These are phyloP conservation scores for Drosophila ochracea DNA, from an alignment of 2,888 invertebrate genomes.

Conservation along the genomic window DNA sequence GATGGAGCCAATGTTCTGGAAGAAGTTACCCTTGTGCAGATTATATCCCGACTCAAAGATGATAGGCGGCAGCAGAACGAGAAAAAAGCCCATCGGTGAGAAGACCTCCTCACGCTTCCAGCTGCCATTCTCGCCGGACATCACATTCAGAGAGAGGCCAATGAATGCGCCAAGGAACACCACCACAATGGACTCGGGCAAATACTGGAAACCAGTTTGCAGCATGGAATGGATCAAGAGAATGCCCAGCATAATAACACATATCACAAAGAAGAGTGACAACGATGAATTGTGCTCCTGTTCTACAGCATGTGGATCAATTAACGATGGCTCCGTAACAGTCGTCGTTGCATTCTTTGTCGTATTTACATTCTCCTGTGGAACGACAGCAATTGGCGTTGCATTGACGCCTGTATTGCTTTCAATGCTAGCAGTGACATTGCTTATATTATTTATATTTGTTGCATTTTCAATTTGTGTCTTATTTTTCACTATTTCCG, in stretches of 20 bases:
- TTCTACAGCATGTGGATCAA: conserved; percentile 96
- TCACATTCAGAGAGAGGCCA: conserved; percentile 94
- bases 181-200: conserved; percentile 99
- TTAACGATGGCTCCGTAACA: conserved; percentile 92
- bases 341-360: conserved; percentile 85
- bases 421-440: conserved; percentile 6
- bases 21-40: conserved; percentile 98
- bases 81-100: conserved; percentile 98
- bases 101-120: conserved; percentile 99
- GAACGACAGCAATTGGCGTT: conserved; percentile 14
- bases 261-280: conserved; percentile 98
- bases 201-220: conserved; percentile 97
- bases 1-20: conserved; percentile 99
- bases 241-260: conserved; percentile 97
- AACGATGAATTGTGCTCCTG: conserved; percentile 98
- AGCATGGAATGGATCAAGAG: conserved; percentile 97
- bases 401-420: conserved; percentile 5
- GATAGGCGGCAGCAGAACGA: conserved; percentile 98
- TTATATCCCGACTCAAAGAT: conserved; percentile 99
- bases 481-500: conserved; percentile 7
- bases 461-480: conserved; percentile 5
- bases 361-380: conserved; percentile 22
- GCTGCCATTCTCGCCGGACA: conserved; percentile 94
- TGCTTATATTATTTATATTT: conserved; percentile 11
- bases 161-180: conserved; percentile 97